Percentiles rank a stretch among this genome's conserved stretches.
Evolutionary conservation across 2,113 vertebrate species (phyloP).

Genomic region (Perca schrenkii): DNA sequence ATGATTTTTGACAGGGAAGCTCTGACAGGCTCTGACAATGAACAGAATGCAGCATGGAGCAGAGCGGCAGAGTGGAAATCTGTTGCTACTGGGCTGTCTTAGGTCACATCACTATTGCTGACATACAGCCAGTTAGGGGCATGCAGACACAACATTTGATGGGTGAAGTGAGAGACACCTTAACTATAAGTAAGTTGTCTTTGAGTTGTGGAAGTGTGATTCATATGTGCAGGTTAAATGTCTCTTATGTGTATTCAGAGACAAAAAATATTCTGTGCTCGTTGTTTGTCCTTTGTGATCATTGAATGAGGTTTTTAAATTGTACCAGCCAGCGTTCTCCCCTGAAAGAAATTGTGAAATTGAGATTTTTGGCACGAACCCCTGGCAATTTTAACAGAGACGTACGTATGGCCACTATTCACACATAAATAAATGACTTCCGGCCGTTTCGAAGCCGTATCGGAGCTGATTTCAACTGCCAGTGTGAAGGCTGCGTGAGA

Average conservation of each 20-base stretch:
- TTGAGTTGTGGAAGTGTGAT: neutral
- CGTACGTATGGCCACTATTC: too few relatives aligned
- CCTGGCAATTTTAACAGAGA: too few relatives aligned
- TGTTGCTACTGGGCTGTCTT: constrained; percentile 49
- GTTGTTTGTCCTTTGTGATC: constrained; percentile 6
- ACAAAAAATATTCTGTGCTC: neutral
- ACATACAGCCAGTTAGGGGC: constrained; percentile 16
- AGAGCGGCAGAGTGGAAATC: constrained; percentile 52
- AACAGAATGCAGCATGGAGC: constrained; percentile 60
- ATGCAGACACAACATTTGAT: constrained; percentile 40
- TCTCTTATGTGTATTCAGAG: neutral
- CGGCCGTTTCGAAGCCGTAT: too few relatives aligned
- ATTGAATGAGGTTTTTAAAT: constrained; percentile 12
- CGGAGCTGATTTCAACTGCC: too few relatives aligned
- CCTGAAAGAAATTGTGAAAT: neutral
- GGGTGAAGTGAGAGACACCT: neutral
- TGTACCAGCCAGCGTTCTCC: neutral
- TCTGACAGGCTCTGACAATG: constrained; percentile 68
- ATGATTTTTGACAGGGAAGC: constrained; percentile 67
- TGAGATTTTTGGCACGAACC: too few relatives aligned
- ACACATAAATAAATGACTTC: too few relatives aligned
- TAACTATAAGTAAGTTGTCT: neutral
- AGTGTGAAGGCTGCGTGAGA: too few relatives aligned
- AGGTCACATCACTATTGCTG: constrained; percentile 47
- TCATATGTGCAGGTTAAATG: neutral